Evolutionary conservation across 2,888 invertebrate genomes (phyloP).

Genomic region (Callyntrura sp.): DNA sequence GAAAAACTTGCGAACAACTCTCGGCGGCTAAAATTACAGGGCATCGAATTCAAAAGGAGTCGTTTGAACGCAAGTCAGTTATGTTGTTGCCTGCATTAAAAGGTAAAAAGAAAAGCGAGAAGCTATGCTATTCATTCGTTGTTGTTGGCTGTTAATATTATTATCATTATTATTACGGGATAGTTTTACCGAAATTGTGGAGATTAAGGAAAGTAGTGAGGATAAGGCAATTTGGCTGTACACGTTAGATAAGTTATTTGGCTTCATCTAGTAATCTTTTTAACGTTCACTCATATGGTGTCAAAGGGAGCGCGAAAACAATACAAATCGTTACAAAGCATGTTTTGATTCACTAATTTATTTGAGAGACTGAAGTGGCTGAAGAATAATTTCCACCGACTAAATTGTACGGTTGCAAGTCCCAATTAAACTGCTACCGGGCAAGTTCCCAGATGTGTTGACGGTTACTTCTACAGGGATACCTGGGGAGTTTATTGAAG

Average conservation of each 20-base stretch:
- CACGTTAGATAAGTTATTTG: not conserved
- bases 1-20: conserved; percentile 72
- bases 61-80: conserved; percentile 69
- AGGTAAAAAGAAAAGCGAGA: not conserved
- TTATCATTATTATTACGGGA: not conserved
- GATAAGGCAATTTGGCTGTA: not conserved
- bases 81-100: not conserved
- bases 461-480: too few species aligned
- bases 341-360: too few species aligned
- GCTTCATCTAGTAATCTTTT: too few species aligned
- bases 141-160: not conserved
- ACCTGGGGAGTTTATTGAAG: too few species aligned
- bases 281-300: too few species aligned
- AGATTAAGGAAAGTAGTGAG: not conserved
- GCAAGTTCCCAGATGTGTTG: too few species aligned
- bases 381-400: too few species aligned
- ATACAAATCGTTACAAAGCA: too few species aligned
- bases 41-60: conserved; percentile 68
- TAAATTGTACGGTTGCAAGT: too few species aligned
- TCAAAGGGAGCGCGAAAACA: too few species aligned
- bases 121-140: not conserved
- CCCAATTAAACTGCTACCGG: too few species aligned
- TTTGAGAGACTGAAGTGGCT: too few species aligned
- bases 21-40: conserved; percentile 74
- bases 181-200: not conserved